Base-by-base conservation (phyloP, 2,888 invertebrate species). In the Tillus elongatus region DNA sequence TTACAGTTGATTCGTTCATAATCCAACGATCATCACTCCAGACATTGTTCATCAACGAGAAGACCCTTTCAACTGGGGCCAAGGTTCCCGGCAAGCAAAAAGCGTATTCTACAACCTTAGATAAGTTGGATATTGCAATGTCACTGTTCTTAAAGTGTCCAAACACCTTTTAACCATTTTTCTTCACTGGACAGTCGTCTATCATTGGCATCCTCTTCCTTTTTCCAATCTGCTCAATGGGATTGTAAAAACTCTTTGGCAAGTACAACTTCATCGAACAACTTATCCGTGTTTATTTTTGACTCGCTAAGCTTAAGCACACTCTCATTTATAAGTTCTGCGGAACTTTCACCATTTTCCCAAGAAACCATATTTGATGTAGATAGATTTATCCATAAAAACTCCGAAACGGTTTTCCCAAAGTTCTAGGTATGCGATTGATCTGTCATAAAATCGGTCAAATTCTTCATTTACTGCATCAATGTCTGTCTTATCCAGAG, bases 81-180 rank as follows among this genome's bases (percentile, higher is more conserved):
- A 19, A 34, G 14, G 34, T 34, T 9, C 27, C 13, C 16, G 34
- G 34, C 14, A 11, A 14, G 15, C 34, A 34, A 10, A 34, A 34
- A 24, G 15, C 15, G 26, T 34, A 34, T 13, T 27, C 34, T 16
- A 27, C 27, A 24, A 34, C 13, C 14, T 27, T 34, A n/a, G 26
- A 12, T 27, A 34, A 14, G 26, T 34, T 34, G 27, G 34, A 10
- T n/a, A 24, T 27, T n/a, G 27, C 26, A 4, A 34, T 27, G 26
- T 27, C 8, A 24, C 26, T 24, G 15, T 27, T 13, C 9, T 27
- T 34, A 27, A 34, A 34, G 27, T 34, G 8, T 13, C 15, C 27
- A 6, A 24, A 26, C 19, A 13, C 2, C 27, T 13, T 24, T n/a
- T n/a, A n/a, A n/a, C n/a, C n/a, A n/a, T n/a, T n/a, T n/a, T n/a